Percentiles rank a stretch among this genome's conserved stretches.
phyloP scores from a whole-genome alignment of 2,888 invertebrate genomes.

The Euzetes globulus region DNA sequence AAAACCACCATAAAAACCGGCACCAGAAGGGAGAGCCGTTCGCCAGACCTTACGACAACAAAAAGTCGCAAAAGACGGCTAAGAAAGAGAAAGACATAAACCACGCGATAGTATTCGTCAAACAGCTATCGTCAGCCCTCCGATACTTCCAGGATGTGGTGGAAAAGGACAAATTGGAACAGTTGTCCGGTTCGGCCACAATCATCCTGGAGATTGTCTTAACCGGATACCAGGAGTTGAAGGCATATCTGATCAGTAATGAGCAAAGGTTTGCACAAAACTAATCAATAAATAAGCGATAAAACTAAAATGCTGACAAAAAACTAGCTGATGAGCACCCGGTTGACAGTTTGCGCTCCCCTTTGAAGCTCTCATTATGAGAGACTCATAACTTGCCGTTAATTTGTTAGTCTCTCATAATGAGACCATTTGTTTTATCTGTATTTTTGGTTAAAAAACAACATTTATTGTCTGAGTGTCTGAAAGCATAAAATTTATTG shows the following conservation, averaged over 20 bases:
- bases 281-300: too few species aligned
- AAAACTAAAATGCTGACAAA: too few species aligned
- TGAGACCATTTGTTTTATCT: too few species aligned
- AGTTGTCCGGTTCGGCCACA: constrained; percentile 86
- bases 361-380: too few species aligned
- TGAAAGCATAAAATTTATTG: too few species aligned
- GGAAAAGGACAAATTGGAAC: constrained; percentile 80
- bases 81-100: constrained; percentile 16
- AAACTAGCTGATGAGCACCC: too few species aligned
- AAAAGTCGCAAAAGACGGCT: not conserved
- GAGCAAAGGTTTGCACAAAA: constrained; percentile 53
- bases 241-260: constrained; percentile 46
- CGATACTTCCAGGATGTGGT: constrained; percentile 89
- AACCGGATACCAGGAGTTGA: constrained; percentile 54
- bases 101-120: not conserved
- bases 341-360: too few species aligned
- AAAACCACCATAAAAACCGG: not conserved
- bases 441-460: too few species aligned
- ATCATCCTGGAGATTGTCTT: constrained; percentile 86
- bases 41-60: not conserved
- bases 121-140: constrained; percentile 47
- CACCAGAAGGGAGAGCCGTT: not conserved
- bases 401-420: too few species aligned
- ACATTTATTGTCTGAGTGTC: too few species aligned
- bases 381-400: too few species aligned